Base-by-base conservation (phyloP, 2,113 vertebrate species). In the Gallinago paraguaiae region DNA sequence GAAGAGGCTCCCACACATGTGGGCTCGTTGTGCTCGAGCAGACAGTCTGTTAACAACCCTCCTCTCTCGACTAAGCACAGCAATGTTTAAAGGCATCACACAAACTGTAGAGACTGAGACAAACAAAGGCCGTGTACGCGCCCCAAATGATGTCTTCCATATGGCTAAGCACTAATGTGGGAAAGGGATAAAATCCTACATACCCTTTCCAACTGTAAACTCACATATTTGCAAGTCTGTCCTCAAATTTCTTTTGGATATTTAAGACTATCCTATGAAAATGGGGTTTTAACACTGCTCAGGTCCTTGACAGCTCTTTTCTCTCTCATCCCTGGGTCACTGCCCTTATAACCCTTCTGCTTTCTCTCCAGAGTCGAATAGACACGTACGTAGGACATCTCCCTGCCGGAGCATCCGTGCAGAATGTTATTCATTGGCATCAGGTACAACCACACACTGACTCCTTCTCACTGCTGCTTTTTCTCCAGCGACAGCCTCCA, bases 341-440 rank as follows among this genome's bases (percentile, higher is more conserved):
- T 75, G 19, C 27, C 13, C 43, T 87, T 27, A 11, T 45, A 60
- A 82, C 33, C 24, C 3, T 75, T 95, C 33, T 95, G 39, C 35
- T 96, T 93, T 91, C 84, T 82, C 53, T 68, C n/a, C 87, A 96
- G 96, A 96, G 93, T 43, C 96, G 90, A 51, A 31, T 5, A 15
- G 75, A 96, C 35, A 4, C 1, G 2, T 94, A 93, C 0, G 82
- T 85, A 35, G 93, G 51, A 87, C 95, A 96, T 27, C 87, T 20
- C 6, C 96, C 96, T 12, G 96, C 96, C 31, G 96, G 96, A 74
- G 79, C 93, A 23, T 96, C 96, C 2, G 92, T 13, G 25, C 87
- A 96, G 48, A 56, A 96, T 27, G 2, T 94, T 11, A 9, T 96
- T 20, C 96, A 96, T 0, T 96, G 96, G 96, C 77, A 11, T 10